These are phyloP conservation scores for Tetramorium alpestre DNA, from an alignment of 1,140 invertebrate species.

Conservation along the genomic window DNA sequence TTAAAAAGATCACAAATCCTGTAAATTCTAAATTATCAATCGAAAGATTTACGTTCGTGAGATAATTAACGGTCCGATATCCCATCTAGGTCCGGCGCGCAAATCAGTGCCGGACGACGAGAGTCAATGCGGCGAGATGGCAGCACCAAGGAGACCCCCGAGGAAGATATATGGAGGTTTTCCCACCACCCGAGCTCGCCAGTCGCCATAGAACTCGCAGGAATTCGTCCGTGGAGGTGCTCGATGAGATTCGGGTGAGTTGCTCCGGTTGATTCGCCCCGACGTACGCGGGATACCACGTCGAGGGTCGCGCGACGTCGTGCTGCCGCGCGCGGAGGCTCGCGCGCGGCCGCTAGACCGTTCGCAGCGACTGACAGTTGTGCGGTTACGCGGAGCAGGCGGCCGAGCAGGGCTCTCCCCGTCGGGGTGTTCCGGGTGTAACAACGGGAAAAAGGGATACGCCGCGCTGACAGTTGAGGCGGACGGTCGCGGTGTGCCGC, in stretches of 20 bases:
- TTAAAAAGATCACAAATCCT: not conserved
- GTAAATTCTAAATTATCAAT: not conserved
- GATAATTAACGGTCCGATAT: not conserved
- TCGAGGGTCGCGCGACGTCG: not conserved
- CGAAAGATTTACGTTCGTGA: not conserved
- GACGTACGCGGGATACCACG: not conserved
- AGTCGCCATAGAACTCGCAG: constrained; percentile 68
- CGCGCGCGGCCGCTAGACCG: not conserved
- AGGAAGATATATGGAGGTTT: constrained; percentile 37
- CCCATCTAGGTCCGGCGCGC: not conserved
- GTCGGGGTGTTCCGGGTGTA: constrained; percentile 8
- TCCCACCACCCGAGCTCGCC: not conserved
- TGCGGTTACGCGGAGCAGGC: constrained; percentile 34
- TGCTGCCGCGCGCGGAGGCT: not conserved
- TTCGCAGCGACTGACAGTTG: constrained; percentile 48
- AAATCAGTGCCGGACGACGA: not conserved
- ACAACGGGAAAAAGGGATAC: constrained; percentile 6
- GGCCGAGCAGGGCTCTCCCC: constrained; percentile 34
- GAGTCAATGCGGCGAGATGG: constrained; percentile 4
- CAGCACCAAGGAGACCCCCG: not conserved
- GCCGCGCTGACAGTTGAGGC: constrained; percentile 39
- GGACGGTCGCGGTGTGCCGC: too few species aligned
- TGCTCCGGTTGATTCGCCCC: constrained; percentile 54
- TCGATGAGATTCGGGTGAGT: constrained; percentile 73
- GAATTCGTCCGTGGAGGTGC: constrained; percentile 59